These are phyloP conservation scores for Drosophila elegans DNA, from an alignment of 1,140 invertebrate species.

Conservation along the genomic window DNA sequence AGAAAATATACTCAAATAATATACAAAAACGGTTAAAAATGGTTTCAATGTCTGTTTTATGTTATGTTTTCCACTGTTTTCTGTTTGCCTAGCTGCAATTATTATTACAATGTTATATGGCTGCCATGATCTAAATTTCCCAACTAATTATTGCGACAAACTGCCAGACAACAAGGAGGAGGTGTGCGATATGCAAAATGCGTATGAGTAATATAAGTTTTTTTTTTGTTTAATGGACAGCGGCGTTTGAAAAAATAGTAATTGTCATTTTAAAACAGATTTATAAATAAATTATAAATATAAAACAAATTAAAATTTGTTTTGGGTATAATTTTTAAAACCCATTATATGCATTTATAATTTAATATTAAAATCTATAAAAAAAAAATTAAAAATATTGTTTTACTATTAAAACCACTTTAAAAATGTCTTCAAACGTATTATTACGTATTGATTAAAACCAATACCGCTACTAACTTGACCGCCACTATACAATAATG, in stretches of 20 bases:
- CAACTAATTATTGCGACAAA: conserved; percentile 76
- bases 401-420: neutral
- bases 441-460: neutral
- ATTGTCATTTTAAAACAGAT: too few species aligned
- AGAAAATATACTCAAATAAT: conserved; percentile 28
- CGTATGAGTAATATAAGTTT: conserved; percentile 50
- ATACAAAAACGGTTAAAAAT: conserved; percentile 19
- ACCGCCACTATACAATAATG: conserved; percentile 2
- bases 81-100: conserved; percentile 63
- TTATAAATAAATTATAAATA: too few species aligned
- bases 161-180: conserved; percentile 27
- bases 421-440: too few species aligned
- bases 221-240: neutral
- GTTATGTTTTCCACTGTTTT: conserved; percentile 26
- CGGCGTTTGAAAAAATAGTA: neutral
- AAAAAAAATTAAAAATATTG: neutral
- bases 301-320: too few species aligned
- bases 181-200: conserved; percentile 35
- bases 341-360: too few species aligned
- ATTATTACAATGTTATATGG: conserved; percentile 71
- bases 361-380: too few species aligned
- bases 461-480: conserved; percentile 1
- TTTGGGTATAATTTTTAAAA: too few species aligned
- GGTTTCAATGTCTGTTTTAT: conserved; percentile 48
- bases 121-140: conserved; percentile 77